A percentile compares a stretch with the other conserved stretches of the same genome.
These are phyloP conservation scores for Lutraria rhynchaena DNA, from an alignment of 1,140 invertebrate species.

Conservation along the genomic window DNA sequence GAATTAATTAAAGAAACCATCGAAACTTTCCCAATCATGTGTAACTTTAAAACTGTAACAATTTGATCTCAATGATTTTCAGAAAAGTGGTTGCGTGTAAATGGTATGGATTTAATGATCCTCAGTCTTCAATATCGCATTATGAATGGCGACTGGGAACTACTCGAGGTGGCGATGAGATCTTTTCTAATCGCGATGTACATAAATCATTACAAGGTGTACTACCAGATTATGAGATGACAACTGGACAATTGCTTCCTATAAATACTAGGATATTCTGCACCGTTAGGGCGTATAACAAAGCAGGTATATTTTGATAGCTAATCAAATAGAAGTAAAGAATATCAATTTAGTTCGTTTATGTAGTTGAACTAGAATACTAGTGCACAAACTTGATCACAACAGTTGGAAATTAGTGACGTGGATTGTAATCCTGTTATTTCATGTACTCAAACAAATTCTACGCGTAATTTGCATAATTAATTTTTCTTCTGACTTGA, in stretches of 20 bases:
- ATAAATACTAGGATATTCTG: slow-evolving; percentile 48
- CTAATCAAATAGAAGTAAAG: background rate
- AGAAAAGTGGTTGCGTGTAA: slow-evolving; percentile 61
- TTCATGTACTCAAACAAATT: too few species aligned
- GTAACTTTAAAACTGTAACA: background rate
- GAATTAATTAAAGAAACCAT: background rate
- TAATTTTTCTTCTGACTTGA: too few species aligned
- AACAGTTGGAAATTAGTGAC: too few species aligned
- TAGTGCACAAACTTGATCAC: too few species aligned
- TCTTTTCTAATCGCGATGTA: slow-evolving; percentile 26
- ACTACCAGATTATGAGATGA: background rate
- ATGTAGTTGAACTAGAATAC: too few species aligned
- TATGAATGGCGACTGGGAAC: slow-evolving; percentile 66
- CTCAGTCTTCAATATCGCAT: slow-evolving; percentile 57
- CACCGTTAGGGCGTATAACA: slow-evolving; percentile 63
- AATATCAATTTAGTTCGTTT: too few species aligned
- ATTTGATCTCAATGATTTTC: background rate
- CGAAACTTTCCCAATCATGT: background rate
- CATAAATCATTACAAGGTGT: slow-evolving; percentile 39
- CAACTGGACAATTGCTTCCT: slow-evolving; percentile 18
- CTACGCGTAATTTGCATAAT: too few species aligned
- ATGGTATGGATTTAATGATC: slow-evolving; percentile 64
- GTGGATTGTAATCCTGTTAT: too few species aligned
- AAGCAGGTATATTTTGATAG: slow-evolving; percentile 64
- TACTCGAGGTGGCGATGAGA: slow-evolving; percentile 53